These are phyloP conservation scores for Ophonus ardosiacus DNA, from an alignment of 2,888 invertebrate species.

Conservation along the genomic window DNA sequence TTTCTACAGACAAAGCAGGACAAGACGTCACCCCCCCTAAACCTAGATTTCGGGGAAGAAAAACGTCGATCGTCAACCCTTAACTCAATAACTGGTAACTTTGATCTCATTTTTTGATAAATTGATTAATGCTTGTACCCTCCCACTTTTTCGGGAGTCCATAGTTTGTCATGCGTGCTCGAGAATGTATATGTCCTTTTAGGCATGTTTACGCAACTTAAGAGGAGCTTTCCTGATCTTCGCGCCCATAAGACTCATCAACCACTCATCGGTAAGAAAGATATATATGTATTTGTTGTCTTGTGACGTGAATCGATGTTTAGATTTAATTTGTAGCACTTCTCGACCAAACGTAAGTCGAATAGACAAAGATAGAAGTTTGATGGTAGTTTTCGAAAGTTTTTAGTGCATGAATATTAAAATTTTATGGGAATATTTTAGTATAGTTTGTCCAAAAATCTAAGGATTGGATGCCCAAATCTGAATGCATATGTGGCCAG, in stretches of 20 bases:
- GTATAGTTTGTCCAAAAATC: too few species aligned
- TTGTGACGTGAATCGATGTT: not conserved
- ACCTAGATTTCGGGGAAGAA: constrained; percentile 85
- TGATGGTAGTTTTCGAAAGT: not conserved
- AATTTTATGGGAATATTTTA: not conserved
- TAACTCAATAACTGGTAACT: constrained; percentile 86
- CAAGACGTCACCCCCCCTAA: constrained; percentile 92
- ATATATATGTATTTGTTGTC: constrained; percentile 23
- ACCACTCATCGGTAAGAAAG: constrained; percentile 85
- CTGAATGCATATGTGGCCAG: too few species aligned
- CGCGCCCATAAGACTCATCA: constrained; percentile 87
- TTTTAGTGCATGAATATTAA: not conserved
- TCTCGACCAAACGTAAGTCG: not conserved
- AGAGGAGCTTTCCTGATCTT: constrained; percentile 92
- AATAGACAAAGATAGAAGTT: not conserved
- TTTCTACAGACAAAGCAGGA: constrained; percentile 91
- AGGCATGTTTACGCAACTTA: constrained; percentile 93
- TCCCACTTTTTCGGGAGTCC: not conserved
- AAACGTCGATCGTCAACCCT: constrained; percentile 84
- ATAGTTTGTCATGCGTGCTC: constrained; percentile 26
- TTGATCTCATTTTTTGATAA: not conserved
- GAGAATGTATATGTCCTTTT: constrained; percentile 75
- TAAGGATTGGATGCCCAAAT: too few species aligned
- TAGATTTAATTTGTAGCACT: too few species aligned
- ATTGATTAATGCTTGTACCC: constrained; percentile 41